Conservation (phyloP, 2,888 invertebrate species). For the Tinea pellionella region DNA sequence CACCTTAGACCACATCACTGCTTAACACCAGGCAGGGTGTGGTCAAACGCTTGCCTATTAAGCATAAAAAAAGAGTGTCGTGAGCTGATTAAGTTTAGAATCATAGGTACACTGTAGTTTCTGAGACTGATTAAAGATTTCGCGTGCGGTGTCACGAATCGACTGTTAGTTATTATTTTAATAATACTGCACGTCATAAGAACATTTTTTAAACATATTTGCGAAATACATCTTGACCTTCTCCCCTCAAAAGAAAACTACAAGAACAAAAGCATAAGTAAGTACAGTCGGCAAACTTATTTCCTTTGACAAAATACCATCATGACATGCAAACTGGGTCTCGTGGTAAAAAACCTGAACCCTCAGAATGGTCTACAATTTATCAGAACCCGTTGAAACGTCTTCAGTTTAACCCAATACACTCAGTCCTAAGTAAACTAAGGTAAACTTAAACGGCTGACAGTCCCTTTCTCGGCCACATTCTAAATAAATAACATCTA, state of each 20-base stretch:
- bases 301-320: conserved; percentile 50
- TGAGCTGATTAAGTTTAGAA: too few species aligned
- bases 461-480: conserved; percentile 64
- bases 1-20: too few species aligned
- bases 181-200: too few species aligned
- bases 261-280: neutral
- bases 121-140: too few species aligned
- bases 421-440: conserved; percentile 64
- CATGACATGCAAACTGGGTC: conserved; percentile 26
- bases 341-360: conserved; percentile 30
- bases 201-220: neutral
- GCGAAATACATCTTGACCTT: neutral
- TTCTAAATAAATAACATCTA: conserved; percentile 72
- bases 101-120: too few species aligned
- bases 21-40: too few species aligned
- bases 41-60: too few species aligned
- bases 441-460: conserved; percentile 56
- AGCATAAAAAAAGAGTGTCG: too few species aligned
- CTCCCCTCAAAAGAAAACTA: neutral
- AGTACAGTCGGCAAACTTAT: conserved; percentile 8
- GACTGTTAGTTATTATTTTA: too few species aligned
- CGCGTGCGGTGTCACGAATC: too few species aligned
- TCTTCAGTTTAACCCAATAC: conserved; percentile 65
- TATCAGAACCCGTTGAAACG: conserved; percentile 36
- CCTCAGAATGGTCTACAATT: conserved; percentile 41